These are phyloP conservation scores for Fragum whitleyi DNA, from an alignment of 2,888 invertebrate species.

Conservation along the genomic window DNA sequence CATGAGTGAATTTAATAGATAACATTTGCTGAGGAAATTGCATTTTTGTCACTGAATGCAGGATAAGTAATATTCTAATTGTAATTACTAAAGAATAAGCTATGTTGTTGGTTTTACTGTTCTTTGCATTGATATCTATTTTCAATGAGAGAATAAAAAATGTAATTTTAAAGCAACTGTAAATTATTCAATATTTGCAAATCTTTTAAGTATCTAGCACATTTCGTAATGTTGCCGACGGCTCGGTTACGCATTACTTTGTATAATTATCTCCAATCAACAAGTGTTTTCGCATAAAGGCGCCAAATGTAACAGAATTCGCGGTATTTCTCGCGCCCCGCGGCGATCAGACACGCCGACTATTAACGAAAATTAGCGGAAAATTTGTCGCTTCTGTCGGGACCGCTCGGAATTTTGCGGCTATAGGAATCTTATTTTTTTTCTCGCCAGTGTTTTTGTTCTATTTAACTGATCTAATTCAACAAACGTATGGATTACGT, in stretches of 20 bases:
- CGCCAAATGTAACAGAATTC: conserved; percentile 13
- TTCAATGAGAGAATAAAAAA: too few relatives aligned
- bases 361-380: background rate
- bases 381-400: conserved; percentile 1
- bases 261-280: conserved; percentile 19
- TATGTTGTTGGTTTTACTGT: too few relatives aligned
- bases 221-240: background rate
- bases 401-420: background rate
- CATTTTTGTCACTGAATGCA: too few relatives aligned
- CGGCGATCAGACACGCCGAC: conserved; percentile 19
- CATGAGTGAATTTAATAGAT: too few relatives aligned
- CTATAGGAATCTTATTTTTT: background rate
- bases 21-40: too few relatives aligned
- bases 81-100: too few relatives aligned
- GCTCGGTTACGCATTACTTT: background rate
- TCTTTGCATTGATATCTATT: too few relatives aligned
- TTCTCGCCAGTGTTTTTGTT: background rate
- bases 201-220: background rate
- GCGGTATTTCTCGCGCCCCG: conserved; percentile 23
- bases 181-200: too few relatives aligned
- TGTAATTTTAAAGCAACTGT: too few relatives aligned
- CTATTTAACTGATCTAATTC: too few relatives aligned
- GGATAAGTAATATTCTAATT: too few relatives aligned
- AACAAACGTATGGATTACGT: too few relatives aligned
- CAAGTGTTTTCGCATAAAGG: conserved; percentile 21